Evolutionary conservation across 2,113 vertebrate species (phyloP).

Genomic region (Zonotrichia leucophrys): DNA sequence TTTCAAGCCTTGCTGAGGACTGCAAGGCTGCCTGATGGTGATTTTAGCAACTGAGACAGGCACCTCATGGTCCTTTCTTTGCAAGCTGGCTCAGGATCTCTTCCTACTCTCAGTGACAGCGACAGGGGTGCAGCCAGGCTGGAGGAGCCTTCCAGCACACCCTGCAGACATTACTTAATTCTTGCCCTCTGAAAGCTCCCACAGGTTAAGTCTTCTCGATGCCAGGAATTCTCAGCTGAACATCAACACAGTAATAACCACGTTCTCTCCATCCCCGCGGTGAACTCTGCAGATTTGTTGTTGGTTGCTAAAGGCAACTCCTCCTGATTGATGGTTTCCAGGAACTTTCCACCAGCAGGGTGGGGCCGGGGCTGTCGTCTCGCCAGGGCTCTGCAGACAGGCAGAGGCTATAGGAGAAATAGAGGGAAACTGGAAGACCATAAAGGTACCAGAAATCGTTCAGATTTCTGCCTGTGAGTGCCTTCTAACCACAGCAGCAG

Average conservation of each 20-base stretch:
- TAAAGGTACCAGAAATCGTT: not conserved
- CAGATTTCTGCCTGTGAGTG: not conserved
- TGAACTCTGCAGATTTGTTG: conserved; percentile 21
- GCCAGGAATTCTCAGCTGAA: conserved; percentile 9
- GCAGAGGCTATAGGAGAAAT: not conserved
- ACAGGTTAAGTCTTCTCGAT: not conserved
- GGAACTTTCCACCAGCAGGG: not conserved
- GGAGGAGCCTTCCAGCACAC: not conserved
- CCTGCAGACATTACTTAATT: not conserved
- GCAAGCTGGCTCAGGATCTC: not conserved
- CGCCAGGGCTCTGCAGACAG: not conserved
- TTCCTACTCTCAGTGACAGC: not conserved
- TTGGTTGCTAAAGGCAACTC: conserved; percentile 46
- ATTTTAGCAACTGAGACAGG: not conserved
- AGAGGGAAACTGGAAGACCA: not conserved
- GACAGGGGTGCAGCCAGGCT: not conserved
- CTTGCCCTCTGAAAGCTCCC: conserved; percentile 1
- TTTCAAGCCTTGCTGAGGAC: not conserved
- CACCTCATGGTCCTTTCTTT: not conserved
- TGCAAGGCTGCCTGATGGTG: not conserved
- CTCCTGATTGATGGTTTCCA: not conserved
- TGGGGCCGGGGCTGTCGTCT: not conserved
- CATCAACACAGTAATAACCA: not conserved
- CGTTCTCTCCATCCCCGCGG: not conserved
- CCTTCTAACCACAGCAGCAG: not conserved